phyloP scores from a whole-genome alignment of 2,888 invertebrate genomes.

The Hipparchia sbordonii region DNA sequence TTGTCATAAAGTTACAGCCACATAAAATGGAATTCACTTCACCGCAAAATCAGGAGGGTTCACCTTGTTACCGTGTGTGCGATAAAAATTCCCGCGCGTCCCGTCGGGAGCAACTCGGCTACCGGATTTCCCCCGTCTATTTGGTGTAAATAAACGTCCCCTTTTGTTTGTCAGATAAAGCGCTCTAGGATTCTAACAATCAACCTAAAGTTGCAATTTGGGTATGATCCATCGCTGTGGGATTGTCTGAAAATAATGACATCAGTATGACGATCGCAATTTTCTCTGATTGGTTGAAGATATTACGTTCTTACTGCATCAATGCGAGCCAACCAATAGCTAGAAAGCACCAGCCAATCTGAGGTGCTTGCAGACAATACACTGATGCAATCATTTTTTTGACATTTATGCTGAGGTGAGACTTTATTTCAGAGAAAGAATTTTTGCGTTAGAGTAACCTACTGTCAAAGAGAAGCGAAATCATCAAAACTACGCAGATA shows the following conservation, averaged over 20 bases:
- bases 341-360: too few relatives aligned
- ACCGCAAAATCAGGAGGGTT: constrained; percentile 36
- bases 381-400: too few relatives aligned
- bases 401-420: too few relatives aligned
- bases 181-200: constrained; percentile 18
- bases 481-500: too few relatives aligned
- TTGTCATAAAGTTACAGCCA: constrained; percentile 25
- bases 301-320: too few relatives aligned
- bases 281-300: too few relatives aligned
- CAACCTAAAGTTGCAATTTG: constrained; percentile 23
- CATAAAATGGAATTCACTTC: constrained; percentile 32
- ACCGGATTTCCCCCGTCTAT: constrained; percentile 25
- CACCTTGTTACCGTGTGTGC: constrained; percentile 37
- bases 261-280: too few relatives aligned
- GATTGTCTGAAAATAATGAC: not conserved
- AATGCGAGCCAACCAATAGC: too few relatives aligned
- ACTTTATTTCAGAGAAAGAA: too few relatives aligned
- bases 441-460: too few relatives aligned
- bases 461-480: too few relatives aligned
- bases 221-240: constrained; percentile 12
- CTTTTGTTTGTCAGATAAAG: constrained; percentile 30
- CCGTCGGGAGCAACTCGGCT: constrained; percentile 18
- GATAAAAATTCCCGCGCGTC: constrained; percentile 36
- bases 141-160: constrained; percentile 30
- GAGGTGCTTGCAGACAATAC: too few relatives aligned